These are phyloP conservation scores for Phalloptychus januarius DNA, from an alignment of 2,797 vertebrate species.

Conservation along the genomic window DNA sequence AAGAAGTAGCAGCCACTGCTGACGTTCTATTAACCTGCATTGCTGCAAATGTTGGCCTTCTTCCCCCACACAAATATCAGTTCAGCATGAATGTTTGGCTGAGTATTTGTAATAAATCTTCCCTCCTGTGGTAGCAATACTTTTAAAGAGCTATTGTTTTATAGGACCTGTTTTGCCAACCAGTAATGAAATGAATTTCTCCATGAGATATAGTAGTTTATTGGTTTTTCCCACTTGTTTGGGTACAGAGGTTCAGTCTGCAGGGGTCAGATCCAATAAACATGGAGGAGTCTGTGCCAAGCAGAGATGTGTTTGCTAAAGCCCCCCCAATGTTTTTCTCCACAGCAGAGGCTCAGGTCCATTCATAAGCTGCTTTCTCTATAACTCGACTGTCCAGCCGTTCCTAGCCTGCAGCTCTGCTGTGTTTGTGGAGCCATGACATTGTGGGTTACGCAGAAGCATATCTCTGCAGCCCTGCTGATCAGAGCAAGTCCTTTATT, in stretches of 20 bases:
- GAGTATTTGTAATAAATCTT: slow-evolving; percentile 23
- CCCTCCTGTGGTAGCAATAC: slow-evolving; percentile 18
- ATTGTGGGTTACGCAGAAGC: slow-evolving; percentile 69
- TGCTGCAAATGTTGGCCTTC: slow-evolving; percentile 19
- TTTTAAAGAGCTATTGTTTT: slow-evolving; percentile 31
- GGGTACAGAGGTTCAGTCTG: slow-evolving; percentile 45
- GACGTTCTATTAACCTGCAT: slow-evolving; percentile 15
- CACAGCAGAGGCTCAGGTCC: slow-evolving; percentile 38
- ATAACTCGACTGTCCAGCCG: slow-evolving; percentile 43
- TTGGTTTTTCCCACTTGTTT: slow-evolving; percentile 63
- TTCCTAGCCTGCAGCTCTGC: slow-evolving; percentile 63
- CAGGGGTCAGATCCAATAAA: slow-evolving; percentile 69
- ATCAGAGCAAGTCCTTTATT: slow-evolving; percentile 69
- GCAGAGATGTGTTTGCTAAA: slow-evolving; percentile 58
- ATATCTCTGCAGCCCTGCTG: slow-evolving; percentile 66
- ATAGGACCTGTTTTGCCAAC: slow-evolving; percentile 24
- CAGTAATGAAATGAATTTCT: slow-evolving; percentile 33
- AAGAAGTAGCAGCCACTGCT: slow-evolving; percentile 25
- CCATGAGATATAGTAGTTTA: slow-evolving; percentile 53
- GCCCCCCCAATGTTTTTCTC: slow-evolving; percentile 44
- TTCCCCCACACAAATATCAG: slow-evolving; percentile 7
- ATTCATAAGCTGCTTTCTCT: slow-evolving; percentile 37
- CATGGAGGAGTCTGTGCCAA: slow-evolving; percentile 42
- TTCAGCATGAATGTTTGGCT: slow-evolving; percentile 29
- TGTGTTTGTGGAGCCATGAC: slow-evolving; percentile 76